Base-by-base conservation (phyloP, 2,113 vertebrate genomes). In the Cheilinus undulatus region DNA sequence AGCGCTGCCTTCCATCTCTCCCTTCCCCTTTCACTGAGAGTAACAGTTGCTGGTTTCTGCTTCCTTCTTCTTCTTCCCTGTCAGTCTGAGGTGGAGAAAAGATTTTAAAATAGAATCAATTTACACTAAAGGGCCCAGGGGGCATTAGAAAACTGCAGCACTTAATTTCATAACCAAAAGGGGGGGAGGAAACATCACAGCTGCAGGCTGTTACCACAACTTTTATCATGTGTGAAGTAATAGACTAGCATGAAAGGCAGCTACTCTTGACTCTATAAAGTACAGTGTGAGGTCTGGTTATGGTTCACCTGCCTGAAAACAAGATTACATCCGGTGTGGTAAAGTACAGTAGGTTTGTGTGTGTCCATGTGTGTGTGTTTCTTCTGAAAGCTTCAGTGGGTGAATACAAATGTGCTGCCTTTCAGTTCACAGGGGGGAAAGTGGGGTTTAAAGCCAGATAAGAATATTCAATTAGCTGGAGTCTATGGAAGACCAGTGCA, bases 41-140 rank as follows among this genome's bases (percentile, higher is more conserved):
- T 83, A 67, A 42, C 76, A 65, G 83, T 86, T 64, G 57, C 40
- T 57, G 36, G 17, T 73, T 56, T 80, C 74, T 3, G 9, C 65
- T 82, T 78, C 75, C 74, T 3, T 7, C 65, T 82, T 78, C 75
- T 78, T 77, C 54, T 76, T 78, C 60, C 80, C 62, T 80, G 60
- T 75, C 71, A 76, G 58, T 56, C 40, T 61, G 48, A 22, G 7
- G 54, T n/a, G 42, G 40, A 2, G 46, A 26, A 1, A 72, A 82
- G 14, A 49, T 83, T 86, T 89, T 83, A 71, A 82, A 88, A 91
- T 87, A 84, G 82, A 83, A 84, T 85, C 88, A 88, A 81, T 91
- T 90, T 88, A 88, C 77, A 70, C 61, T 80, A 86, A 90, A 88
- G 81, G 78, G 65, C 81, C 88, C 82, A 43, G 22, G 58, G 71